Conservation (phyloP, 2,113 vertebrate genomes). For the Lanius ludovicianus region DNA sequence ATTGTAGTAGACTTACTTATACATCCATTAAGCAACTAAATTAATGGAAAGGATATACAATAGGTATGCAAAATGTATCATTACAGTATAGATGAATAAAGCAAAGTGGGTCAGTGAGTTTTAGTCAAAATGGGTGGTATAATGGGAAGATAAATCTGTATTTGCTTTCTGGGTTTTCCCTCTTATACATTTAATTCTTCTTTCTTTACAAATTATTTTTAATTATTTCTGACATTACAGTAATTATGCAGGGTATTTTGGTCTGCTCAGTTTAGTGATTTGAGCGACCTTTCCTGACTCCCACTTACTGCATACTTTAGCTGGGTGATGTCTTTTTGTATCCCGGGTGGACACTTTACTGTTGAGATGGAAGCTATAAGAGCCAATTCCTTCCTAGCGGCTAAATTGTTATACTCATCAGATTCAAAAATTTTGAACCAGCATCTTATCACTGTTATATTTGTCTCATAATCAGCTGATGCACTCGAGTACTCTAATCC, state of each 20-base stretch:
- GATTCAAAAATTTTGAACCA: conserved; percentile 53
- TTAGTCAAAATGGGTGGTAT: conserved; percentile 1
- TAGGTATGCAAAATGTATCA: conserved; percentile 10
- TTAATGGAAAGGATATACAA: conserved; percentile 13
- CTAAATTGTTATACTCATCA: conserved; percentile 26
- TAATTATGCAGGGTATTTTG: conserved; percentile 12
- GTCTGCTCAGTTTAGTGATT: neutral
- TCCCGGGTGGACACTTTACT: neutral
- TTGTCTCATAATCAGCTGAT: conserved; percentile 52
- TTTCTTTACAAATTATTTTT: neutral
- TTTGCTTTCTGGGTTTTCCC: neutral
- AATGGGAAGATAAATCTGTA: neutral
- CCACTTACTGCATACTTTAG: conserved; percentile 14
- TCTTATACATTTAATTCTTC: neutral
- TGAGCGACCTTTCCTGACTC: neutral
- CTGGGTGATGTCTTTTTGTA: neutral
- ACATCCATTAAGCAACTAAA: conserved; percentile 50
- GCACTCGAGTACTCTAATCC: conserved; percentile 32
- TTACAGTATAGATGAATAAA: neutral
- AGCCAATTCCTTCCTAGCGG: conserved; percentile 12
- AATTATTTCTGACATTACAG: neutral
- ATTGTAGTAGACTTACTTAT: conserved; percentile 34
- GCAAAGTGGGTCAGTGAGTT: conserved; percentile 36
- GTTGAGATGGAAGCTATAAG: neutral
- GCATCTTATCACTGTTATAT: conserved; percentile 37